Base-by-base conservation (phyloP, 2,888 invertebrate species). In the Eupelmus urozonus region DNA sequence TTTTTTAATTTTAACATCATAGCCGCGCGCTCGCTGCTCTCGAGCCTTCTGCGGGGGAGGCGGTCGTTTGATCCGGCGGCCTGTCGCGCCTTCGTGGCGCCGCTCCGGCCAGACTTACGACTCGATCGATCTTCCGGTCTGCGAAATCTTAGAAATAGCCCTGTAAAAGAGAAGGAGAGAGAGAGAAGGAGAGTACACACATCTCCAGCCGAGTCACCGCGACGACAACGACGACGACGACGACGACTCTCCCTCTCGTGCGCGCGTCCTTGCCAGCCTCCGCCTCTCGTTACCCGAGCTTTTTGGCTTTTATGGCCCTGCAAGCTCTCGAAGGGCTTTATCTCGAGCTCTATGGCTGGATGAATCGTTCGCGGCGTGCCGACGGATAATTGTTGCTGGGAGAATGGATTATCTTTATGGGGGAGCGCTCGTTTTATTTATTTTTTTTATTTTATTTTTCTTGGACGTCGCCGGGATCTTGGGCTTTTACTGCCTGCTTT, bases 31-130 rank as follows among this genome's bases (percentile, higher is more conserved):
- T 20, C 34, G 25, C 11, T 5, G 2, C 20, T 23, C 20, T n/a
- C 51, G n/a, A 20, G 11, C n/a, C n/a, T 20, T 42, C 45, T 25
- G 16, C 1, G 5, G 7, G 13, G 45, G 13, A 13, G 13, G 13
- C 34, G 11, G 62, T 82, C 80, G 82, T 83, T 83, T 81, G 82
- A 84, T 76, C 72, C 81, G 75, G 57, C 78, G 83, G 60, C 78
- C 80, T 83, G 76, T 76, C 79, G 86, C 84, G 85, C 81, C 86
- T 83, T 81, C 72, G 62, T 82, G 86, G 85, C 86, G 85, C 86
- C 86, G 57, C 20, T 7, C 40, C 55, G 65, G 78, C 74, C 78
- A 81, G 75, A 79, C 78, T 78, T 80, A 78, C 78, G 82, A 80
- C 83, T 40, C 84, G 82, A 85, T 85, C 85, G 85, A 85, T 87